phyloP scores from a whole-genome alignment of 2,888 invertebrate species.

The Caenorhabditis parvicauda region DNA sequence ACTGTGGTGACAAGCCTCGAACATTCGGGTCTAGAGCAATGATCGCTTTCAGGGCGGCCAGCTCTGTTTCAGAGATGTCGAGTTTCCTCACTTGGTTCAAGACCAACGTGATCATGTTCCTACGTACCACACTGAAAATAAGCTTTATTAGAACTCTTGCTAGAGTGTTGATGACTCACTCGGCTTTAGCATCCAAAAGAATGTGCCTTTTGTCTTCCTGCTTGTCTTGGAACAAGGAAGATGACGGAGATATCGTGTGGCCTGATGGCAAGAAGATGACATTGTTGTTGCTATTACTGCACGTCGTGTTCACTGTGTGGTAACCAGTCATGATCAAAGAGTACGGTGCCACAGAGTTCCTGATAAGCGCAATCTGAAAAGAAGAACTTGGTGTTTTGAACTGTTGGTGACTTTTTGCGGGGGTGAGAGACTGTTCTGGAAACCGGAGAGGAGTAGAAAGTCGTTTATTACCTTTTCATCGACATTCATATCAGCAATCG shows the following conservation, averaged over 20 bases:
- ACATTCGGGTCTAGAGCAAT: conserved; percentile 56
- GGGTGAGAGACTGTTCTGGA: no score
- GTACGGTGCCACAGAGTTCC: conserved; percentile 37
- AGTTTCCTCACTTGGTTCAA: conserved; percentile 33
- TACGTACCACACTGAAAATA: conserved; percentile 33
- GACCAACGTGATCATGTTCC: conserved; percentile 35
- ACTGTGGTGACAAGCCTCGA: conserved; percentile 24
- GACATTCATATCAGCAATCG: conserved; percentile 53
- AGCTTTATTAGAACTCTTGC: no score
- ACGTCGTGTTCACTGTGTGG: conserved; percentile 32
- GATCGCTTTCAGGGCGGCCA: conserved; percentile 56
- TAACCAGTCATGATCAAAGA: conserved; percentile 42
- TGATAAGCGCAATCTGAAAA: conserved; percentile 45
- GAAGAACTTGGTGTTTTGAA: background rate
- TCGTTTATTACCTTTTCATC: conserved; percentile 47
- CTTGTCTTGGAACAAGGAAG: conserved; percentile 6
- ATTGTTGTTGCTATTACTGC: conserved; percentile 18
- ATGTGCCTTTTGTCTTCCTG: conserved; percentile 16
- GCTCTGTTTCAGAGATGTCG: conserved; percentile 44
- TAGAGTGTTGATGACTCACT: conserved; percentile 20
- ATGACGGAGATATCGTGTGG: conserved; percentile 15
- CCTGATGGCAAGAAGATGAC: conserved; percentile 48
- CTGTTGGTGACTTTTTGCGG: no score
- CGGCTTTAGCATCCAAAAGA: conserved; percentile 26
- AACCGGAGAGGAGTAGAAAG: background rate